phyloP scores from a whole-genome alignment of 2,797 vertebrate species.

The Sebastes itinus region DNA sequence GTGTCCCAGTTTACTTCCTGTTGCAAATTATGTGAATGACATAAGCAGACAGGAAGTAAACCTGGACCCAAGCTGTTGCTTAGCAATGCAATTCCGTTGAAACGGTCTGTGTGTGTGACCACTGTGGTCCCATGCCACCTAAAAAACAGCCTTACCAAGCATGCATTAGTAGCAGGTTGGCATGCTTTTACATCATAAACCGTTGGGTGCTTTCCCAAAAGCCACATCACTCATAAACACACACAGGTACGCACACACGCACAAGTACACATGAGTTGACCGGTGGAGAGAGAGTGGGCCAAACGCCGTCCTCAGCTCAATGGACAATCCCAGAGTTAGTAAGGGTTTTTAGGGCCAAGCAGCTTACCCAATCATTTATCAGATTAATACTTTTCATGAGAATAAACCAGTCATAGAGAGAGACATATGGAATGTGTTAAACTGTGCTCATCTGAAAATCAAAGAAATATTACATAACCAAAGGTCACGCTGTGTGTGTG shows the following conservation, averaged over 20 bases:
- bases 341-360: slow-evolving; percentile 78
- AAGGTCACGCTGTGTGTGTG: slow-evolving; percentile 46
- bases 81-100: background rate
- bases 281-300: slow-evolving; percentile 46
- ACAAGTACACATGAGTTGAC: slow-evolving; percentile 54
- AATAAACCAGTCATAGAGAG: slow-evolving; percentile 77
- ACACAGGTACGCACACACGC: slow-evolving; percentile 9
- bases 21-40: background rate
- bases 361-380: slow-evolving; percentile 81
- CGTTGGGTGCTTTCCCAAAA: slow-evolving; percentile 64
- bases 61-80: background rate
- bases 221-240: slow-evolving; percentile 36
- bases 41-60: background rate
- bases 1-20: background rate
- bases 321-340: slow-evolving; percentile 75
- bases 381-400: slow-evolving; percentile 82
- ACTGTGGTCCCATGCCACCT: slow-evolving; percentile 33
- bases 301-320: slow-evolving; percentile 70
- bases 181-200: slow-evolving; percentile 75
- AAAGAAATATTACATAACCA: slow-evolving; percentile 70
- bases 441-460: slow-evolving; percentile 63
- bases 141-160: slow-evolving; percentile 38
- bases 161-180: slow-evolving; percentile 76
- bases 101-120: slow-evolving; percentile 26
- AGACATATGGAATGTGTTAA: slow-evolving; percentile 75